phyloP scores from a whole-genome alignment of 2,797 vertebrate genomes.

The Siniperca obscura region DNA sequence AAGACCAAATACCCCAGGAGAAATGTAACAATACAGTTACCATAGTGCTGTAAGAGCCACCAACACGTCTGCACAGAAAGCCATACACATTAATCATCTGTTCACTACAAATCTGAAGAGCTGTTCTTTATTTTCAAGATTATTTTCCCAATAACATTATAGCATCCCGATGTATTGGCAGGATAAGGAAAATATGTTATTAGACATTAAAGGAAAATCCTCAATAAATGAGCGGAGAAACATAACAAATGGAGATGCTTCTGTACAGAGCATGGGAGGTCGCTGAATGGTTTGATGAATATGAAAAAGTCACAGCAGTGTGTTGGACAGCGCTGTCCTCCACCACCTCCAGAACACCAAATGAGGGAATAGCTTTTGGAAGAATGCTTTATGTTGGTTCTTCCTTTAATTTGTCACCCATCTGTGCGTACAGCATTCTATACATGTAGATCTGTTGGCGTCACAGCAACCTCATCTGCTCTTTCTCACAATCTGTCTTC shows the following conservation, averaged over 20 bases:
- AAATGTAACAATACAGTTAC: neutral
- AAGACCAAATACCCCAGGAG: constrained; percentile 1
- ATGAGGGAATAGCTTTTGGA: neutral
- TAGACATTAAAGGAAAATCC: neutral
- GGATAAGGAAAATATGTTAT: neutral
- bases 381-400: neutral
- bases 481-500: neutral
- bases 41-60: neutral
- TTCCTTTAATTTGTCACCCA: neutral
- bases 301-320: neutral
- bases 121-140: neutral
- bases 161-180: neutral
- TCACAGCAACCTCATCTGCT: neutral
- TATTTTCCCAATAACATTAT: neutral
- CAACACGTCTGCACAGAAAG: neutral
- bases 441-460: neutral
- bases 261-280: neutral
- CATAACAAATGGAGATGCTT: neutral
- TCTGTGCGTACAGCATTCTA: neutral
- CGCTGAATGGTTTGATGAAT: neutral
- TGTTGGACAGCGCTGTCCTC: neutral
- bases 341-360: neutral
- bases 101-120: neutral
- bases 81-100: neutral
- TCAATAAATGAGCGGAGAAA: neutral